Evolutionary conservation across 2,888 invertebrate species (phyloP), one percentile per base, ranked within the genome.

Genomic region (Amphimallon solstitiale): DNA sequence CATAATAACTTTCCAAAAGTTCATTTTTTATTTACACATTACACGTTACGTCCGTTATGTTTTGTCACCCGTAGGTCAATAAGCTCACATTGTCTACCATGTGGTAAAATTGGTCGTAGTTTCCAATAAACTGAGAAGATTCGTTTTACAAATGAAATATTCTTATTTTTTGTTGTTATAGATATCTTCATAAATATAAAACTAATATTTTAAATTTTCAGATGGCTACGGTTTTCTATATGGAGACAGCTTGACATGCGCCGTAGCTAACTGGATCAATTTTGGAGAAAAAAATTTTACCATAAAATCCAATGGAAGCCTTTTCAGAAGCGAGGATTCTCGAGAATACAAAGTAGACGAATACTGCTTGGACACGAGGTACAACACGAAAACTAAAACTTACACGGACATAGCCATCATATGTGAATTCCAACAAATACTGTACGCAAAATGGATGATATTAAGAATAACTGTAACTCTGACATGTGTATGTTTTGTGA

Each of bases 201-300:
- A 29, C 9, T 5, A 29, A 29, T 29, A 29, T 29, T 1, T 29
- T 29, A 29, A 3, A 29, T 29, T 29, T 29, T 29, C 5, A 51
- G 51, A 51, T 51, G 35, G 35, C 10, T 51, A 51, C 17, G 51
- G 15, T 3, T 35, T 51, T 34, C 34, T 51, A 10, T 51, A 35
- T n/a, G 35, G 51, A 35, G 17, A 15, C 1, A 1, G 17, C 9
- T 7, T 51, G 12, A 35, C 34, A 9, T 51, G 51, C 23, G 2
- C 12, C 12, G 10, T 2, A 12, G 17, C 15, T 1, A 9, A 12
- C 7, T 51, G 51, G 51, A 51, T 15, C 10, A 10, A 35, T 6
- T 10, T 51, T 35, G 10, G 14, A 2, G 34, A 51, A 10, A 14
- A 35, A 2, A 14, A 35, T 3, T 15, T 35, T 17, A 2, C 7